These are phyloP conservation scores for Andrena hattorfiana DNA, from an alignment of 2,888 invertebrate species.

Conservation along the genomic window DNA sequence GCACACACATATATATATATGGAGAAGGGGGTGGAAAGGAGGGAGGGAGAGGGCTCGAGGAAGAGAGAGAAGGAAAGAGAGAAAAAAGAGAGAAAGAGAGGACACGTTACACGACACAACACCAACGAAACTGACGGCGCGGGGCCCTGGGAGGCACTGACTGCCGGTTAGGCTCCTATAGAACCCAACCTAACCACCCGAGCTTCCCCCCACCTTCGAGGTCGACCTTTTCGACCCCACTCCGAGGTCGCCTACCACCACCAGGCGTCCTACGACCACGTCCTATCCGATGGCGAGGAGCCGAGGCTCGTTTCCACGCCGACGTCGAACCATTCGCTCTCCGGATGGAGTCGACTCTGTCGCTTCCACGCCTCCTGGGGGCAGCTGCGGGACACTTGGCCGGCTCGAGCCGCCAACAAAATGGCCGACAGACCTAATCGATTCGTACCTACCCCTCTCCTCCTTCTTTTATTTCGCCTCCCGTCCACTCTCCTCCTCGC, in stretches of 20 bases:
- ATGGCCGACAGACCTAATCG: conserved; percentile 83
- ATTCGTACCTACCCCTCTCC: conserved; percentile 74
- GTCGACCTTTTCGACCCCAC: conserved; percentile 55
- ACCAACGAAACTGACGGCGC: conserved; percentile 79
- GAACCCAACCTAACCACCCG: conserved; percentile 69
- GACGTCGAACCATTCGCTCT: conserved; percentile 65
- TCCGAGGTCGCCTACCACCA: conserved; percentile 49
- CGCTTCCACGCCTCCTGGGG: conserved; percentile 79
- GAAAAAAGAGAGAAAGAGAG: conserved; percentile 43
- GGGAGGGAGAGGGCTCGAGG: conserved; percentile 21
- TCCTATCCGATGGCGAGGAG: conserved; percentile 55
- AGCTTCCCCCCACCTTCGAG: conserved; percentile 49
- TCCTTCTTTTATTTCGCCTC: conserved; percentile 30
- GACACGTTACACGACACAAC: conserved; percentile 66
- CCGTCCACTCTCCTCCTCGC: conserved; percentile 4
- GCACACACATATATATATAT: background rate
- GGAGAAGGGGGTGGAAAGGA: conserved; percentile 27
- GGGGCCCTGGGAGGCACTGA: conserved; percentile 83
- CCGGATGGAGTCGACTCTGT: conserved; percentile 70
- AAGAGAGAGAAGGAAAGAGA: conserved; percentile 16
- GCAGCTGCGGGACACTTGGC: conserved; percentile 53
- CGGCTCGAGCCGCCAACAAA: conserved; percentile 80
- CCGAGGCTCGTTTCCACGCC: conserved; percentile 39
- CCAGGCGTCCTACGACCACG: conserved; percentile 3
- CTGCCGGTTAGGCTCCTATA: conserved; percentile 73